Percentiles rank a stretch among this genome's conserved stretches.
Conservation (phyloP, 2,888 invertebrate species). For the Labia minor region DNA sequence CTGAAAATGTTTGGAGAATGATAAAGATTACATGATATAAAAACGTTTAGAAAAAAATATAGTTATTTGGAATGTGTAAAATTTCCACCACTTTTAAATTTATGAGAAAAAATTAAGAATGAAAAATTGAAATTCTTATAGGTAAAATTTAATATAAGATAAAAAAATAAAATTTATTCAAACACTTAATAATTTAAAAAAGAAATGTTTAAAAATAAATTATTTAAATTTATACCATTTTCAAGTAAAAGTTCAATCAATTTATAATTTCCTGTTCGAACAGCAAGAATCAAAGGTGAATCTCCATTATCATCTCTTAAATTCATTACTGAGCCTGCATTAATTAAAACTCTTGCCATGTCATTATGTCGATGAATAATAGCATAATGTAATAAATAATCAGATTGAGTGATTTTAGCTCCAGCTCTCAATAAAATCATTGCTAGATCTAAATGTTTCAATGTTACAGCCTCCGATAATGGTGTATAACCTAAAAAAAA, state of each 20-base stretch:
- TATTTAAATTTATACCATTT: slow-evolving; percentile 39
- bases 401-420: slow-evolving; percentile 58
- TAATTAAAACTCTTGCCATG: slow-evolving; percentile 45
- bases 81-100: no score
- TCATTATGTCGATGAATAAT: slow-evolving; percentile 50
- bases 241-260: slow-evolving; percentile 43
- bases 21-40: no score
- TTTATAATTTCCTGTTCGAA: slow-evolving; percentile 39
- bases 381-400: slow-evolving; percentile 57
- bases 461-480: slow-evolving; percentile 58
- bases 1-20: no score
- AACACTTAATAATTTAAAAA: neutral
- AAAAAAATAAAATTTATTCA: neutral
- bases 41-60: no score
- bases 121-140: no score
- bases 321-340: slow-evolving; percentile 49
- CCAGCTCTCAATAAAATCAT: slow-evolving; percentile 50
- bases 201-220: neutral
- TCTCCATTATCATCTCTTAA: slow-evolving; percentile 53
- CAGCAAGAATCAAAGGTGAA: slow-evolving; percentile 55
- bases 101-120: no score
- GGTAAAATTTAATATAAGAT: neutral
- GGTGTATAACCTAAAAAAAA: slow-evolving; percentile 49
- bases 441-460: slow-evolving; percentile 47
- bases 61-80: no score